Percentiles rank a stretch among this genome's conserved stretches.
These are phyloP conservation scores for Pangasius macronema DNA, from an alignment of 2,797 vertebrate genomes.

Conservation along the genomic window DNA sequence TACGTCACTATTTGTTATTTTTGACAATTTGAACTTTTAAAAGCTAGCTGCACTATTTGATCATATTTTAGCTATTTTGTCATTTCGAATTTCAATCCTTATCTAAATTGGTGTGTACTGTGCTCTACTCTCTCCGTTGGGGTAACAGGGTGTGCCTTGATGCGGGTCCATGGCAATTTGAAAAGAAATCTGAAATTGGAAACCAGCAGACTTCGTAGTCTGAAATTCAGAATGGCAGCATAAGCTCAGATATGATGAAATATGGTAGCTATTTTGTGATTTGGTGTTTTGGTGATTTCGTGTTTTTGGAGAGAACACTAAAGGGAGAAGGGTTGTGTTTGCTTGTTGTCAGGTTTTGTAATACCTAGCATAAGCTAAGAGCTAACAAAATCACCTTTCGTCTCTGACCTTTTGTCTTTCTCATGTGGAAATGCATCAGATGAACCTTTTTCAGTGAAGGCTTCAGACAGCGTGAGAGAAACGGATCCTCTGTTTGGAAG, in stretches of 20 bases:
- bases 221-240: neutral
- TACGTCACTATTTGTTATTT: too few relatives aligned
- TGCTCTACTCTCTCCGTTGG: neutral
- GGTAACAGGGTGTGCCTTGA: neutral
- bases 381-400: neutral
- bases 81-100: too few relatives aligned
- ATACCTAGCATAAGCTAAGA: neutral
- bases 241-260: neutral
- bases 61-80: too few relatives aligned
- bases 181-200: neutral
- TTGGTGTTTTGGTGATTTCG: neutral
- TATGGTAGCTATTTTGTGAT: neutral
- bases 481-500: neutral
- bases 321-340: neutral
- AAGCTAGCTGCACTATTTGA: too few relatives aligned
- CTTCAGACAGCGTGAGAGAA: constrained; percentile 14
- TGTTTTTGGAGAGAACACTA: neutral
- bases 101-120: neutral
- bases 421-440: neutral
- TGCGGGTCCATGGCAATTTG: neutral
- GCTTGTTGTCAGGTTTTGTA: neutral
- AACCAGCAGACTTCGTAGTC: too few relatives aligned
- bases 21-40: too few relatives aligned
- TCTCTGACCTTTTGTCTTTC: neutral
- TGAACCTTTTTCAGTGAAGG: neutral